Base-by-base conservation (phyloP, 1,140 invertebrate genomes). In the Maconellicoccus hirsutus region DNA sequence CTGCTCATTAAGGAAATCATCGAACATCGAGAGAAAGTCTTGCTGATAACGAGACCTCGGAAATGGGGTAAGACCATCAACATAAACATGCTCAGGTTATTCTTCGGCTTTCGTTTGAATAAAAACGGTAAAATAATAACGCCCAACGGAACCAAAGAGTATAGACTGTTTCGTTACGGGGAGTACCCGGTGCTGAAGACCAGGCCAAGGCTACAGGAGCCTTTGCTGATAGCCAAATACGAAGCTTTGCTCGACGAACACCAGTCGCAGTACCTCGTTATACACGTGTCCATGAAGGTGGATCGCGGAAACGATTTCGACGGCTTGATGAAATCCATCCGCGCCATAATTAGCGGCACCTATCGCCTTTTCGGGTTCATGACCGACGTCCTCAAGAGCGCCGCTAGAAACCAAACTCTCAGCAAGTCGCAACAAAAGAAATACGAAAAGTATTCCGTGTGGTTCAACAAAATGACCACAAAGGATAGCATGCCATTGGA, bases 11-110 rank as follows among this genome's bases (percentile, higher is more conserved):
- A 70, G 8, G 69, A 26, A 26, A 70, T 70, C 12, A 27, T 70
- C 25, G 14, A 29, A 3, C 26, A 29, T 21, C 27, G 33, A 16
- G 25, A n/a, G 1, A 26, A 33, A 8, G 39, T 71, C n/a, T 1
- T 71, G 1, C 22, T 71, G 39, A 71, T 59, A 1, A 61, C 70
- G 2, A 38, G 70, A 71, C 69, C 69, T 16, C 69, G n/a, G 25
- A n/a, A 19, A 26, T 70, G 26, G 19, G 69, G 25, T 14, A 70
- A 70, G 33, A 4, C 25, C 10, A 8, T 70, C 4, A 22, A 19
- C 22, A n/a, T 63, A 22, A 23, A 23, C 16, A 23, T 38, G 42
- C 33, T 71, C 7, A 23, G 19, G 38, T 38, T 39, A 59, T 73
- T 61, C 63, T 52, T 39, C 25, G 21, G 16, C 2, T 8, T 52